Evolutionary conservation across 2,113 vertebrate genomes (phyloP), one percentile per base, ranked within the genome.

Genomic region (Phrynosoma blainvillii): DNA sequence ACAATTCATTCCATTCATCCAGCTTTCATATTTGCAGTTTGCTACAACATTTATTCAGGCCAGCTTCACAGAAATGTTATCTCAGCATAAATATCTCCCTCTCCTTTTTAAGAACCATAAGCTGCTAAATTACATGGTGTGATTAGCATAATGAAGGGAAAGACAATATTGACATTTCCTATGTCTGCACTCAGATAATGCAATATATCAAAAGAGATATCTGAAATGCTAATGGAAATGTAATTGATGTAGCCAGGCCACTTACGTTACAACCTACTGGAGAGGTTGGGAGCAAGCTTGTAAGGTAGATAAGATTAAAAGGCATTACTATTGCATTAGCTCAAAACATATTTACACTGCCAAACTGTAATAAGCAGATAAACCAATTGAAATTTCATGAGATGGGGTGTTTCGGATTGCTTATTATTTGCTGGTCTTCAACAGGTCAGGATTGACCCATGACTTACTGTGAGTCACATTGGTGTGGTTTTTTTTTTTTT

Each of bases 201-300:
- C 79, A 40, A 5, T 40, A 76, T 20, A 90, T 83, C 82, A 90
- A 89, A 93, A 91, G 92, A 74, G 90, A 4, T 68, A 92, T 95
- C 94, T 92, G 90, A 10, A 25, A 71, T 83, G 79, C 94, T 96
- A 96, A 96, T 96, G 94, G 95, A 78, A 32, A 30, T 74, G 80
- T 96, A 96, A 96, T 95, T 89, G 94, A 92, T 94, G 95, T 93
- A 88, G 81, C 82, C 91, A 80, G 71, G 78, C 54, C 90, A 81
- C 92, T 88, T 71, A 87, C 32, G 59, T 42, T 66, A 76, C 86
- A 62, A 81, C 82, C 91, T 85, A 56, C 82, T 84, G 86, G 71
- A 91, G 93, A 89, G 90, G 91, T 87, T 62, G 74, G 36, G 74
- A 79, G 82, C 82, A 86, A 82, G 74, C 88, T 86, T 88, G 85